phyloP scores from a whole-genome alignment of 1,140 invertebrate genomes.

The Vanessa atalanta region DNA sequence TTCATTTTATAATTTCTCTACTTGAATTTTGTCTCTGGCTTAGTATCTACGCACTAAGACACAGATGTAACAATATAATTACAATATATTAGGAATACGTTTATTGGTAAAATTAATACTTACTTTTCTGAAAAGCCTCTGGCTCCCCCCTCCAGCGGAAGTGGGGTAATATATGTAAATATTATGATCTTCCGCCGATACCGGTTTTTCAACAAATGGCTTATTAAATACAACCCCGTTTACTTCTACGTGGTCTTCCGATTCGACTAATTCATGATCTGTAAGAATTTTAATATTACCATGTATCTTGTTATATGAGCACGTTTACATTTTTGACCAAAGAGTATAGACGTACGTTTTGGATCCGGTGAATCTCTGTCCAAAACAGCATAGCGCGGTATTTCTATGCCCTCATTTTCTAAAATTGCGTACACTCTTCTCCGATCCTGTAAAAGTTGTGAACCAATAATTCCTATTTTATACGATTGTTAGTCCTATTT shows the following conservation, averaged over 20 bases:
- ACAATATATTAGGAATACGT: not conserved
- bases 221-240: conserved; percentile 98
- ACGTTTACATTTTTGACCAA: not conserved
- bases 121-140: conserved; percentile 98
- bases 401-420: conserved; percentile 96
- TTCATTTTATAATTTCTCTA: no score
- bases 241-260: conserved; percentile 99
- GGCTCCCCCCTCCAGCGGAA: conserved; percentile 98
- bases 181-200: conserved; percentile 99
- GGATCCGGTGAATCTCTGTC: conserved; percentile 96
- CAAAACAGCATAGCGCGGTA: conserved; percentile 98
- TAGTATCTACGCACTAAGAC: no score
- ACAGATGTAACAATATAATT: not conserved
- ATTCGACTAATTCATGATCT: conserved; percentile 97
- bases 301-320: not conserved
- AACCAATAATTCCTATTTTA: no score
- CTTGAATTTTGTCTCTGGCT: no score
- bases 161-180: conserved; percentile 99
- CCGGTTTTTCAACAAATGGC: conserved; percentile 99
- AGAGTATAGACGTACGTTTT: conserved; percentile 85
- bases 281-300: not conserved
- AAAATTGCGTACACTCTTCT: conserved; percentile 97
- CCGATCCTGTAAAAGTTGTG: conserved; percentile 84
- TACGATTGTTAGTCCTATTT: no score
- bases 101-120: not conserved